Base-by-base conservation (phyloP, 92 coral and sea anemone species). In the Palythoa grandiflora region DNA sequence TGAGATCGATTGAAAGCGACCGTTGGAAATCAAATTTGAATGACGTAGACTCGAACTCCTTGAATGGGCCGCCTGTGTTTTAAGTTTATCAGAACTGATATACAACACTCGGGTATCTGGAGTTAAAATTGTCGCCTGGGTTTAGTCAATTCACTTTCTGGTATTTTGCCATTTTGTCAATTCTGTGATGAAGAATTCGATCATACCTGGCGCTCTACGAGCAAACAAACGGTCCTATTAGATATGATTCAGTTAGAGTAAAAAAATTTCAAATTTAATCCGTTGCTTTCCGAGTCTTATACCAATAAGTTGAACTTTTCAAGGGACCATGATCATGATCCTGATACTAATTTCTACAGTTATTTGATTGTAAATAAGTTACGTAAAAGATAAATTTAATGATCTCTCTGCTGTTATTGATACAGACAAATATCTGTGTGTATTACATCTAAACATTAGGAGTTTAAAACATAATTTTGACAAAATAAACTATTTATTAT, bases 181-280 rank as follows among this genome's bases (percentile, higher is more conserved):
- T 68, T 84, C 51, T 36, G 77, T 74, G 83, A 86, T 86, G 89
- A 86, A 53, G 79, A 38, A 47, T 75, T 86, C 65, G 20, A 86
- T 36, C 77, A n/a, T n/a, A n/a, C n/a, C n/a, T 81, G 51, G 77
- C 66, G 38, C 51, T 71, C 76, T 71, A 71, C 76, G 76, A 71
- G n/a, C 76, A 71, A 71, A 71, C n/a, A 36, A 71, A 71, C 37
- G 76, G 76, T 71, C 76, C 76, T 71, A 75, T 89, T 38, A 73
- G 68, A 47, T 84, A 84, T 19, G 85, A 84, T 83, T 21, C 44
- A 57, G 84, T 84, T 50, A 89, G 89, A 74, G 60, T 89, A 48
- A 53, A 55, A 13, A 83, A 54, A n/a, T 66, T 74, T 89, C 51
- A 53, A 59, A 59, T 59, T 59, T 59, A 59, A 59, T 59, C 65